phyloP scores from a whole-genome alignment of 2,888 invertebrate species.

The Tridacna gigas region DNA sequence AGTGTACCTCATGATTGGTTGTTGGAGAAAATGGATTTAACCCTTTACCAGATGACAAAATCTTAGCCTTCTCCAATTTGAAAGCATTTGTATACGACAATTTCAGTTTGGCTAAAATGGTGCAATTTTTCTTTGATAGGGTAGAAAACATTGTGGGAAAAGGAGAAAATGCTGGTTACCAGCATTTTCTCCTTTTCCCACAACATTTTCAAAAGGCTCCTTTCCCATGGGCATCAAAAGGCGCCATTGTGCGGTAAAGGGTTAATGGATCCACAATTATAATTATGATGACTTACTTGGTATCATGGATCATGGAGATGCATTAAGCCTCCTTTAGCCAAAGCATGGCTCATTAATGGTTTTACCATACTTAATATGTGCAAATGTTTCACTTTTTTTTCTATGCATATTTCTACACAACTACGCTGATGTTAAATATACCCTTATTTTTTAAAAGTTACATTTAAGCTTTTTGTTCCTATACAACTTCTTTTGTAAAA shows the following conservation, averaged over 20 bases:
- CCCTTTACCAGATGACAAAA: no score
- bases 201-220: neutral
- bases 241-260: neutral
- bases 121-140: neutral
- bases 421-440: neutral
- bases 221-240: neutral
- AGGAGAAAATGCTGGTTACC: neutral
- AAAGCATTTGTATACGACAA: no score
- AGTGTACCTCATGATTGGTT: no score
- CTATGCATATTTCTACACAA: neutral
- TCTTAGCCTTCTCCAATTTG: no score
- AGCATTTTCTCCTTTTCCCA: neutral
- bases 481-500: neutral
- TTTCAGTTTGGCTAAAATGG: neutral
- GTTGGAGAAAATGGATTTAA: no score
- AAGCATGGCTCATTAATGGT: no score
- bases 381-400: neutral
- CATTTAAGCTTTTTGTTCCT: neutral
- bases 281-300: no score
- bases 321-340: no score
- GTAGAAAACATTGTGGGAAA: neutral
- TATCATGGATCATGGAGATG: no score
- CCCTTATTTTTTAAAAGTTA: neutral
- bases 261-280: neutral
- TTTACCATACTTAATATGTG: neutral